A percentile compares a stretch with the other conserved stretches of the same genome.
phyloP scores from a whole-genome alignment of 2,113 vertebrate genomes.

The Puntigrus tetrazona region DNA sequence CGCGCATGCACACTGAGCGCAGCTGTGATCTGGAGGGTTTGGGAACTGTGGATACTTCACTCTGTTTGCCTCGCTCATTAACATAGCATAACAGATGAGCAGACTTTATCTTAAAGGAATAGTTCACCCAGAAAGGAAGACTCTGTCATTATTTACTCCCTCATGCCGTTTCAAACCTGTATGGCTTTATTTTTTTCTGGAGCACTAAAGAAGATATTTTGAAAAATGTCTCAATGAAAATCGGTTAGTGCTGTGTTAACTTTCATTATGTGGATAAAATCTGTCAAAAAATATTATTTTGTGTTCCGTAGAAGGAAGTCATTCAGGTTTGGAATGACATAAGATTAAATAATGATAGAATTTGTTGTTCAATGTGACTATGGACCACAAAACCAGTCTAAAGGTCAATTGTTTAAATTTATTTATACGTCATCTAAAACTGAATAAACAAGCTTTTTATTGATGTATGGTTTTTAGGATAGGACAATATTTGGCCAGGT shows the following conservation, averaged over 20 bases:
- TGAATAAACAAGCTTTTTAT: too few relatives aligned
- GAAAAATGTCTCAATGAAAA: background rate
- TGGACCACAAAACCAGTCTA: too few relatives aligned
- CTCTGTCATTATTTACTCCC: slow-evolving; percentile 18
- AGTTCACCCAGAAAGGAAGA: slow-evolving; percentile 13
- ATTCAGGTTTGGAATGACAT: background rate
- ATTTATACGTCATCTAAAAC: too few relatives aligned
- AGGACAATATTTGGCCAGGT: too few relatives aligned
- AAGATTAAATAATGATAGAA: background rate
- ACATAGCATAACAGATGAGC: slow-evolving; percentile 42
- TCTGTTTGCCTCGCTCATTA: slow-evolving; percentile 41
- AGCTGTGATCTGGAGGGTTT: slow-evolving; percentile 25
- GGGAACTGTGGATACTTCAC: slow-evolving; percentile 41
- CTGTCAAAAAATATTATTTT: background rate
- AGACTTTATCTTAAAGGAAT: slow-evolving; percentile 18
- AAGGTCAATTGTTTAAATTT: too few relatives aligned
- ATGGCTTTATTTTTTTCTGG: background rate
- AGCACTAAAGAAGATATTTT: background rate
- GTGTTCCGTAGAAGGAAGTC: background rate
- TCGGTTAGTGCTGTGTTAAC: background rate
- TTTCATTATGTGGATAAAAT: background rate
- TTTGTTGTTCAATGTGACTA: too few relatives aligned
- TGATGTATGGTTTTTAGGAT: too few relatives aligned
- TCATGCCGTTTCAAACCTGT: background rate
- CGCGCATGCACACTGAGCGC: slow-evolving; percentile 30